Base-by-base conservation (phyloP, 2,888 invertebrate species). In the Cremastobaeus sp. region DNA sequence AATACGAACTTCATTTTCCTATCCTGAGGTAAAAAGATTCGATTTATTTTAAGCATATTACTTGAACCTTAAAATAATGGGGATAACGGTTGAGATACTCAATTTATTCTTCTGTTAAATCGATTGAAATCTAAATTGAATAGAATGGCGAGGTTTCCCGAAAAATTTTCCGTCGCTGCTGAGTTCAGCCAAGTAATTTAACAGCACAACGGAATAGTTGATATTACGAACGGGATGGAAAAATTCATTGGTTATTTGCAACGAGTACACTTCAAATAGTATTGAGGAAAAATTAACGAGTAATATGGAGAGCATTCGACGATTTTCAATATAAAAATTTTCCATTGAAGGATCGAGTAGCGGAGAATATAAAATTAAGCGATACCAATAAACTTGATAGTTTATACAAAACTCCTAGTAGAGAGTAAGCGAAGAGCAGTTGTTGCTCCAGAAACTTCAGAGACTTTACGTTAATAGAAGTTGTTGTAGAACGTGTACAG, bases 381-480 rank as follows among this genome's bases (percentile, higher is more conserved):
- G 71, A 66, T 76, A 78, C 76, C 81, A 80, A 82, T 82, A 82
- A 82, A 80, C 79, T 78, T 80, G 79, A 81, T 81, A 81, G 81
- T 82, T 82, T 82, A 83, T 77, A 78, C 76, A 72, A 66, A 70
- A 74, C 66, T 76, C 64, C 34, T 66, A 45, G 57, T 68, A 65
- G 45, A 68, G 66, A 64, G 76, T 8, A 43, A 50, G 71, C 75
- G 69, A 74, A n/a, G 76, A 76, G 78, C 78, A 79, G 79, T 82
- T 80, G 82, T 79, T 80, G 79, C 79, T 81, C 81, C 82, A 79
- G 81, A 78, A 80, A 70, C 78, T 79, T 79, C 60, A 69, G 78
- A 81, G 81, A 81, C 82, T 81, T 83, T 83, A 83, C 82, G 83
- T 81, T 83, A 82, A 83, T 83, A 82, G 81, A 81, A 82, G 79